phyloP scores from a whole-genome alignment of 2,888 invertebrate species.

The Eulithis prunata region DNA sequence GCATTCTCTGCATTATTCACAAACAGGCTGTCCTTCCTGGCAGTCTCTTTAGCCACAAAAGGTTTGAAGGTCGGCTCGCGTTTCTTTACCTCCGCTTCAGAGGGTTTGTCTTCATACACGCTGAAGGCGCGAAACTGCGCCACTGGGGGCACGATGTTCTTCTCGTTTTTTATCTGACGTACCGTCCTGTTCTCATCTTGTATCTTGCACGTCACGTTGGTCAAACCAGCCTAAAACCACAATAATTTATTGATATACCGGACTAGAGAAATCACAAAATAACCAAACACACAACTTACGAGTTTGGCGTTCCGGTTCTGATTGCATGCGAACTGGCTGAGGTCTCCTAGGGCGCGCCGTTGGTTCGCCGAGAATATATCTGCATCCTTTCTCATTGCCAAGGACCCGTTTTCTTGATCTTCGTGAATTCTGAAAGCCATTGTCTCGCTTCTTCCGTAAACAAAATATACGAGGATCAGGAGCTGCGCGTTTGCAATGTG shows the following conservation, averaged over 20 bases:
- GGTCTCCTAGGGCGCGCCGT: slow-evolving; percentile 86
- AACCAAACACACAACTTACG: slow-evolving; percentile 67
- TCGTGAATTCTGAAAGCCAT: slow-evolving; percentile 92
- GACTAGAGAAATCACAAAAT: slow-evolving; percentile 24
- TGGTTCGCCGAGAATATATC: slow-evolving; percentile 80
- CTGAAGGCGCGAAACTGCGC: slow-evolving; percentile 91
- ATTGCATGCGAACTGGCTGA: slow-evolving; percentile 84
- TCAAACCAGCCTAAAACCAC: slow-evolving; percentile 68
- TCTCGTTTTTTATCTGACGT: slow-evolving; percentile 78
- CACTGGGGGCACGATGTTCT: slow-evolving; percentile 84
- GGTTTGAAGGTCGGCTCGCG: slow-evolving; percentile 74
- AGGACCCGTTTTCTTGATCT: slow-evolving; percentile 89
- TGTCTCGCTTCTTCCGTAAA: slow-evolving; percentile 70
- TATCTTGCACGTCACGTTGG: slow-evolving; percentile 76
- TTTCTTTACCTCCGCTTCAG: slow-evolving; percentile 75
- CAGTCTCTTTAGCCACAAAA: slow-evolving; percentile 71
- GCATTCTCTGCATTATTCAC: slow-evolving; percentile 68
- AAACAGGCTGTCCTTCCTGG: slow-evolving; percentile 67
- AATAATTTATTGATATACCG: slow-evolving; percentile 22
- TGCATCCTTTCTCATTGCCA: slow-evolving; percentile 81
- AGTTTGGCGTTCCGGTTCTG: slow-evolving; percentile 81
- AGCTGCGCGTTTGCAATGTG: slow-evolving; percentile 54
- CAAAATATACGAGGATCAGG: slow-evolving; percentile 58
- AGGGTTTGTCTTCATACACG: slow-evolving; percentile 87
- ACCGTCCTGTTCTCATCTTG: slow-evolving; percentile 78